Base-by-base conservation (phyloP, 2,888 invertebrate genomes). In the Allygus modestus region DNA sequence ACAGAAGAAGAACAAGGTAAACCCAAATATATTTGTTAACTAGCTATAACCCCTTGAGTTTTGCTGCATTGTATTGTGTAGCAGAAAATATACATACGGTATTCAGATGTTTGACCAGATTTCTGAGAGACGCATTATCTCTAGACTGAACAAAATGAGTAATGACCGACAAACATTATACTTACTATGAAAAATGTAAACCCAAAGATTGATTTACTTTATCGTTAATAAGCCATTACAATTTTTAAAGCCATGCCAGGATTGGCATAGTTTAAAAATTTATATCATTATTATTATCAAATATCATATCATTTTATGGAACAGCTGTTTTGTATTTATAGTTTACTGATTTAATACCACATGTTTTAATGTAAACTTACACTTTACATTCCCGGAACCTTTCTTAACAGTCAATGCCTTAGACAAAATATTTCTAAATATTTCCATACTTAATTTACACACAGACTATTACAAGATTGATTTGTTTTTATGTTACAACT, bases 1-100 rank as follows among this genome's bases (percentile, higher is more conserved):
- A 75, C 43, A 5, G 75, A 20, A 75, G 23, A 5, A 75, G 75
- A 75, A 75, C 75, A 9, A 75, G 75, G 75, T 75, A n/a, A 75
- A 75, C 26, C 75, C n/a, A 75, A 75, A 75, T 43, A 75, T 43
- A 23, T n/a, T n/a, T n/a, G n/a, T 23, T 20, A 23, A 1, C 33
- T 69, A 69, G 1, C 33, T 69, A 69, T 26, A 26, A 28, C n/a
- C n/a, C n/a, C n/a, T n/a, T 26, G 4, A 23, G 4, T 7, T 65
- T 23, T 23, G 15, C 65, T 2, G 65, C 26, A 23, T 5, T 65
- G 1, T n/a, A 23, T n/a, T 31, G 15, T 33, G 31, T n/a, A n/a
- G n/a, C n/a, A n/a, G n/a, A n/a, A n/a, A n/a, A n/a, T n/a, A n/a
- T n/a, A n/a, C n/a, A n/a, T n/a, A n/a, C n/a, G n/a, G n/a, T n/a